Evolutionary conservation across 1,140 invertebrate genomes (phyloP).

Genomic region (Polypedilum pembai): DNA sequence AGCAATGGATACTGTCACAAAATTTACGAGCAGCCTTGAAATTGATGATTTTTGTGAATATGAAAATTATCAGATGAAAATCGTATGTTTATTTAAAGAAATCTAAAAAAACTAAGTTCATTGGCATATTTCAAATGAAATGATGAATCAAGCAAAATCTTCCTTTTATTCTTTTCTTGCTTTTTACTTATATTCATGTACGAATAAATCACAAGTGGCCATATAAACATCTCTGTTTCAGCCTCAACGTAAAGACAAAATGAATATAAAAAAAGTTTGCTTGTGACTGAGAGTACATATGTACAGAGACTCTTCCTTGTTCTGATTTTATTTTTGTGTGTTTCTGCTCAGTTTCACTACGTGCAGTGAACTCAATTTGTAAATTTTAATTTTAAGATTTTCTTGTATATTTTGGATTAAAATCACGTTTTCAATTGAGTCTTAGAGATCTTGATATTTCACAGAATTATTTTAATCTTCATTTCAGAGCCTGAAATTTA

Average conservation of each 20-base stretch:
- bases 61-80: too few relatives aligned
- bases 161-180: background rate
- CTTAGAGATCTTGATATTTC: too few relatives aligned
- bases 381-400: too few relatives aligned
- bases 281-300: background rate
- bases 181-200: too few relatives aligned
- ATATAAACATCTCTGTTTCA: background rate
- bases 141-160: background rate
- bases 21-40: too few relatives aligned
- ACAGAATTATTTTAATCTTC: too few relatives aligned
- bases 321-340: background rate
- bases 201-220: slow-evolving; percentile 11
- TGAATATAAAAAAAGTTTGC: background rate
- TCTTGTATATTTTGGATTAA: too few relatives aligned
- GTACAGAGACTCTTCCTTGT: slow-evolving; percentile 10
- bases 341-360: background rate
- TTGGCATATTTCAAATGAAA: background rate
- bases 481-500: too few relatives aligned
- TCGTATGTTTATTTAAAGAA: too few relatives aligned
- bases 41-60: too few relatives aligned
- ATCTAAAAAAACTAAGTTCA: background rate
- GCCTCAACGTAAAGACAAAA: background rate
- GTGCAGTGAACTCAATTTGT: background rate
- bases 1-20: too few relatives aligned
- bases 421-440: too few relatives aligned